Base-by-base conservation (phyloP, 2,888 invertebrate species). In the Lottia gigantea region DNA sequence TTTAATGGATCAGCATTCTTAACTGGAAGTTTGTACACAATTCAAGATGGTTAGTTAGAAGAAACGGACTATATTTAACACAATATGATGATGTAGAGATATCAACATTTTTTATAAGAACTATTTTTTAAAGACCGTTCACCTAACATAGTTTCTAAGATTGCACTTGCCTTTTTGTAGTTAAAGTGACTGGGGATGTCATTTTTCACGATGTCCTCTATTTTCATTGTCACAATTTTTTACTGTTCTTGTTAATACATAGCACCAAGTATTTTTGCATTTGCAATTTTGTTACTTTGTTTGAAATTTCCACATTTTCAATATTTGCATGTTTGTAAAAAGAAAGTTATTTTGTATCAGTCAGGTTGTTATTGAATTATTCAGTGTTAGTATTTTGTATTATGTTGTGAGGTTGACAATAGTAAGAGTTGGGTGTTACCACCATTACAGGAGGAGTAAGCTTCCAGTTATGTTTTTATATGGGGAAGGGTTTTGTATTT, bases 201-300 rank as follows among this genome's bases (percentile, higher is more conserved):
- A 55, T 55, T 55, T 55, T 55, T 55, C 55, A 19, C 19, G 55
- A 23, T 19, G 14, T 55, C 23, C 55, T 55, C 55, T 55, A 55
- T 55, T 40, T 55, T 55, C 55, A 55, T 55, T 55, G 55, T 55
- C 55, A 23, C 55, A 40, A 40, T 40, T 55, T 55, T 55, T 55
- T 55, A 19, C 23, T 23, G 19, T 55, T 55, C 55, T 55, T 55
- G 55, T 55, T 55, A 19, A 55, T 55, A 55, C 55, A 40, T 40
- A 55, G 55, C 55, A 55, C 55, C 55, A 49, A 66, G 62, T 46
- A 45, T 66, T 70, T 66, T 70, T 61, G 62, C 55, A 66, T 70
- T 70, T 70, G 70, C 70, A 70, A 62, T 62, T 62, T 70, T 70
- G 70, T 70, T 70, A 68, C 64, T 45, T 66, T 70, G 70, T 70